Conservation (phyloP, 2,797 vertebrate species). For the Rachycentron canadum region DNA sequence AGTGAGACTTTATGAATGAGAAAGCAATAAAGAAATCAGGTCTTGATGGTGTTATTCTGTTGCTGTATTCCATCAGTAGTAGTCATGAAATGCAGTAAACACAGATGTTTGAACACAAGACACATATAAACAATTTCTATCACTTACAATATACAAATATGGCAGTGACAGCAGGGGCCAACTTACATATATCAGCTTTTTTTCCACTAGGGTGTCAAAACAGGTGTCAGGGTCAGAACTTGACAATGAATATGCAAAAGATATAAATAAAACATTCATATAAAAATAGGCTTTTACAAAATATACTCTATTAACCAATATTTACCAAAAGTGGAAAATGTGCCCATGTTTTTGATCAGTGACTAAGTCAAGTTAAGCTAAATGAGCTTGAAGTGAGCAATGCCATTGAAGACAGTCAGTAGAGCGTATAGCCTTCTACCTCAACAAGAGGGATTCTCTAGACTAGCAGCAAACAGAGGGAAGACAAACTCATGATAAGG, state of each 20-base stretch:
- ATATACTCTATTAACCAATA: slow-evolving; percentile 94
- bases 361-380: slow-evolving; percentile 62
- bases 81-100: slow-evolving; percentile 84
- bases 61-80: slow-evolving; percentile 85
- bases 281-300: slow-evolving; percentile 99
- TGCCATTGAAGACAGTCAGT: slow-evolving; percentile 66
- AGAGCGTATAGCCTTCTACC: slow-evolving; percentile 67
- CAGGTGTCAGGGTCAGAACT: slow-evolving; percentile 65
- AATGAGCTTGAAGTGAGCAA: slow-evolving; percentile 71
- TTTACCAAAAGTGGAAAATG: slow-evolving; percentile 89
- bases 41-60: slow-evolving; percentile 79
- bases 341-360: slow-evolving; percentile 83
- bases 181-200: slow-evolving; percentile 69
- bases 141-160: slow-evolving; percentile 79
- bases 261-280: slow-evolving; percentile 99
- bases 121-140: slow-evolving; percentile 73
- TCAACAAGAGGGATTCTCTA: slow-evolving; percentile 87
- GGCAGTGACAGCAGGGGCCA: slow-evolving; percentile 77
- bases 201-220: slow-evolving; percentile 67
- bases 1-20: background rate
- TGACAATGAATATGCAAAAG: slow-evolving; percentile 84
- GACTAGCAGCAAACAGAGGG: slow-evolving; percentile 95
- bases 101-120: slow-evolving; percentile 82
- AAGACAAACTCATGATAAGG: slow-evolving; percentile 80
- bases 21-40: slow-evolving; percentile 65